Percentiles rank a stretch among this genome's conserved stretches.
These are phyloP conservation scores for Drosophila saltans DNA, from an alignment of 1,140 invertebrate genomes.

Conservation along the genomic window DNA sequence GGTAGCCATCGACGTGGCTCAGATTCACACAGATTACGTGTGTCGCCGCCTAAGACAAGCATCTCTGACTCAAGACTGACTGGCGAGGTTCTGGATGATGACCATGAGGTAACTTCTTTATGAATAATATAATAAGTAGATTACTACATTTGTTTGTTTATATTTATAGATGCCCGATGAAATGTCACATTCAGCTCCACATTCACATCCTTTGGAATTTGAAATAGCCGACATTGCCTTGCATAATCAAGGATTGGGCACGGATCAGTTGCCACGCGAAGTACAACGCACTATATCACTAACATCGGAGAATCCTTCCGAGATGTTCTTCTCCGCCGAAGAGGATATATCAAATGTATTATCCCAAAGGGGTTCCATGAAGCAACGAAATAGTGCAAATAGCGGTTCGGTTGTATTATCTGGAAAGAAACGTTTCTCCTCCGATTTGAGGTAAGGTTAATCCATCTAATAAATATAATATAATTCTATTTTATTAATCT, in stretches of 20 bases:
- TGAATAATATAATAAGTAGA: neutral
- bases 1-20: slow-evolving; percentile 85
- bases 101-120: slow-evolving; percentile 58
- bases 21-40: slow-evolving; percentile 86
- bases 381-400: slow-evolving; percentile 66
- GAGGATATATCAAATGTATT: slow-evolving; percentile 88
- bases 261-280: slow-evolving; percentile 83
- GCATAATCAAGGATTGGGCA: slow-evolving; percentile 46
- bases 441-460: slow-evolving; percentile 83
- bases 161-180: slow-evolving; percentile 75
- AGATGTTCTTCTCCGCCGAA: slow-evolving; percentile 95
- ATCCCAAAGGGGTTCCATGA: slow-evolving; percentile 78
- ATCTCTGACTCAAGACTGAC: slow-evolving; percentile 92
- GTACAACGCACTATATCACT: slow-evolving; percentile 93
- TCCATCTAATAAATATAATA: neutral
- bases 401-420: slow-evolving; percentile 78
- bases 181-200: slow-evolving; percentile 84
- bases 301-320: slow-evolving; percentile 94
- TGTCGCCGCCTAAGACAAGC: slow-evolving; percentile 86
- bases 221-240: slow-evolving; percentile 77
- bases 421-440: slow-evolving; percentile 85
- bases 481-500: no score
- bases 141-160: neutral
- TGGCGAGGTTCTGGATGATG: slow-evolving; percentile 84
- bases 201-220: slow-evolving; percentile 82